Base-by-base conservation (phyloP, 2,888 invertebrate species). In the Dilophus febrilis region DNA sequence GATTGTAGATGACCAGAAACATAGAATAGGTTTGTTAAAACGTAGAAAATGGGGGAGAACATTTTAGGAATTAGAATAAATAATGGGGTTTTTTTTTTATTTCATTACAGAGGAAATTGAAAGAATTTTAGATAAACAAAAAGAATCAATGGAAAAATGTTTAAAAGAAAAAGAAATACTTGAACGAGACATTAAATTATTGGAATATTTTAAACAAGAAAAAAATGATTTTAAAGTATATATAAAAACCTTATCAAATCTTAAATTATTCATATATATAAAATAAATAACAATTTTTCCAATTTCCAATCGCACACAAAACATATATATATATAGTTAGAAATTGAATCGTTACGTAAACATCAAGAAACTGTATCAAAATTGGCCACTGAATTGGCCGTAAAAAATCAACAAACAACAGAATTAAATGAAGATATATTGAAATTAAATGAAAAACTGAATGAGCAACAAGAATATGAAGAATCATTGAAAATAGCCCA, bases 121-220 rank as follows among this genome's bases (percentile, higher is more conserved):
- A 18, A 22, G n/a, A 28, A 34, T 39, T 8, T 18, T 39, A 2
- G 12, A 39, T 6, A 28, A 39, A 7, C 34, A 39, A 39, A 39
- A 34, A 8, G 18, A 33, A 2, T 18, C 17, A 34, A 34, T 11
- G 5, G 19, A 34, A 18, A 13, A 27, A 18, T 19, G 18, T 16
- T 16, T n/a, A 26, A 39, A 8, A 8, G n/a, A 31, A 2, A 34
- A 27, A 10, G 34, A 39, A 39, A 13, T 28, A 7, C 27, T 39
- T 14, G 34, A 34, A n/a, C 13, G 19, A 28, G 7, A 18, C 6
- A 17, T 34, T 4, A 17, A 34, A 11, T 18, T 4, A 18, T 12
- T 19, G 19, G 8, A 34, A 10, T n/a, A 18, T 18, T 12, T 34
- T 16, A 34, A 34, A 18, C 18, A 34, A n/a, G 34, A 34, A 34